These are phyloP conservation scores for Amorpha juglandis DNA, from an alignment of 2,888 invertebrate genomes.

Conservation along the genomic window DNA sequence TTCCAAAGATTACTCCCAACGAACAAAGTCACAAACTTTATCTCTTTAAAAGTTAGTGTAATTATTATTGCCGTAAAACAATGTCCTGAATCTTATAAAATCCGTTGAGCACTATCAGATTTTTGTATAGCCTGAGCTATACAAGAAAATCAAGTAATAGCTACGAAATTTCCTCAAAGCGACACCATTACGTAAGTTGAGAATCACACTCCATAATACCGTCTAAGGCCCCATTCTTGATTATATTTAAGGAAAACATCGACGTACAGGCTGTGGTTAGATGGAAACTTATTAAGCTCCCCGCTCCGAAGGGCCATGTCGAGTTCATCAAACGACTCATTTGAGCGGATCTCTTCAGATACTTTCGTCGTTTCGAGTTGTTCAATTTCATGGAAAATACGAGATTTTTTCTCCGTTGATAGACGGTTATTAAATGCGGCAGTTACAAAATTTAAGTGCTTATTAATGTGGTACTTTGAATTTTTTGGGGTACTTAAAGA, in stretches of 20 bases:
- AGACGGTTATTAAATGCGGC: slow-evolving; percentile 25
- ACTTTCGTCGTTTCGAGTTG: slow-evolving; percentile 41
- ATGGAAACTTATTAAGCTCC: slow-evolving; percentile 47
- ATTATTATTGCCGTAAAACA: too few species aligned
- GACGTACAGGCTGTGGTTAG: slow-evolving; percentile 45
- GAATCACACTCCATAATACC: slow-evolving; percentile 47
- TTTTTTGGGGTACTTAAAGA: not conserved
- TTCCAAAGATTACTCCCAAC: too few species aligned
- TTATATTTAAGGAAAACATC: slow-evolving; percentile 56
- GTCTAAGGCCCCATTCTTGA: slow-evolving; percentile 46
- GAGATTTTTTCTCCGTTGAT: slow-evolving; percentile 24
- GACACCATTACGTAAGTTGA: slow-evolving; percentile 27
- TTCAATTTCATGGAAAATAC: slow-evolving; percentile 42
- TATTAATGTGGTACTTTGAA: not conserved
- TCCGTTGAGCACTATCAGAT: too few species aligned
- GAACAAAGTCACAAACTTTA: too few species aligned
- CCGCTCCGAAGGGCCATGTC: slow-evolving; percentile 37
- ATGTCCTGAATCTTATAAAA: too few species aligned
- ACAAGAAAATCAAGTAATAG: not conserved
- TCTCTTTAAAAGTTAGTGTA: too few species aligned
- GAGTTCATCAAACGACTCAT: slow-evolving; percentile 54
- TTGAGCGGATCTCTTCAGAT: slow-evolving; percentile 43
- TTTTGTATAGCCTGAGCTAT: not conserved
- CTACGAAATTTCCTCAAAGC: not conserved
- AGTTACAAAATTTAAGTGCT: slow-evolving; percentile 3